phyloP scores from a whole-genome alignment of 2,113 vertebrate species.

The Ginglymostoma cirratum region DNA sequence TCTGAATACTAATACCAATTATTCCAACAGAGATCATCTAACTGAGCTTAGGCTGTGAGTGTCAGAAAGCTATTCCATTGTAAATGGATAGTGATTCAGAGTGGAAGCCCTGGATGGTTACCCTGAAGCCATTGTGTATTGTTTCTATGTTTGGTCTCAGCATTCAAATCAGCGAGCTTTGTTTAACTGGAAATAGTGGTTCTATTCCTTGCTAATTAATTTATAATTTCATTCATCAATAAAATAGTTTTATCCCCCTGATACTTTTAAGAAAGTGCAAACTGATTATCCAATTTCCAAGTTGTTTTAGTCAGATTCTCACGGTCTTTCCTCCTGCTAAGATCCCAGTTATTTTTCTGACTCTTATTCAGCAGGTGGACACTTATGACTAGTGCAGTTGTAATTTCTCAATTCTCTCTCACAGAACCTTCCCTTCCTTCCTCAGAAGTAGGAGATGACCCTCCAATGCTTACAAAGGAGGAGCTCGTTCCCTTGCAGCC shows the following conservation, averaged over 20 bases:
- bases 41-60: background rate
- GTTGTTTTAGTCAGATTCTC: background rate
- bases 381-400: slow-evolving; percentile 13
- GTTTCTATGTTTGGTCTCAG: background rate
- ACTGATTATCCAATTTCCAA: background rate
- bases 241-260: background rate
- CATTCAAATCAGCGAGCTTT: background rate
- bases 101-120: background rate
- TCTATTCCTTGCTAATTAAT: background rate
- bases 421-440: slow-evolving; percentile 76
- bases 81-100: background rate
- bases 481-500: slow-evolving; percentile 69
- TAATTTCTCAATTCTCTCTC: slow-evolving; percentile 38
- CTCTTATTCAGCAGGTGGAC: background rate
- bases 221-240: background rate
- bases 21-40: background rate
- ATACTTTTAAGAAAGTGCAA: background rate
- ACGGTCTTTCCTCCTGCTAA: background rate
- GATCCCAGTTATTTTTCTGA: background rate
- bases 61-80: background rate
- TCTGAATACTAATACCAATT: background rate
- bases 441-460: slow-evolving; percentile 87
- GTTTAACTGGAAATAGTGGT: background rate
- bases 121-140: background rate
- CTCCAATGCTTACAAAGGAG: slow-evolving; percentile 92